phyloP scores from a whole-genome alignment of 2,888 invertebrate genomes.

The Eupithecia abbreviata region DNA sequence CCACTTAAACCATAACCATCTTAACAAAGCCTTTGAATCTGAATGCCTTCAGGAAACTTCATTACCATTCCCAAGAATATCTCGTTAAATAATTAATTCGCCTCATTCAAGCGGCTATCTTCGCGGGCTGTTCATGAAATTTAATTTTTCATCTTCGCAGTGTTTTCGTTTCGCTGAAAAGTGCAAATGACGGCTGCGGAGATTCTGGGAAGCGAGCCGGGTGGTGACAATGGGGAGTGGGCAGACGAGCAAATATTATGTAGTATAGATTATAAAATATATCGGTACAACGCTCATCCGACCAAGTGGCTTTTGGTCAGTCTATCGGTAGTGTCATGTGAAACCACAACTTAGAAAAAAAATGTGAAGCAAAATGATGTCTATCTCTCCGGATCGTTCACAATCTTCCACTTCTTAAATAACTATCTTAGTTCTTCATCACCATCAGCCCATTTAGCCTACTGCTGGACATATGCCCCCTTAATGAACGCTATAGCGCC shows the following conservation, averaged over 20 bases:
- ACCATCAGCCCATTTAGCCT: too few relatives aligned
- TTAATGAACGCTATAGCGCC: too few relatives aligned
- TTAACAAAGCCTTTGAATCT: constrained; percentile 28
- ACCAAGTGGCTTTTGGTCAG: not conserved
- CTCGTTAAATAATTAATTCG: constrained; percentile 41
- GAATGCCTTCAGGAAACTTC: constrained; percentile 23
- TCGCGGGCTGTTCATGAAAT: constrained; percentile 65
- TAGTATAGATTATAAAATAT: not conserved
- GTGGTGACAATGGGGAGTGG: constrained; percentile 51
- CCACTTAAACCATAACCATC: constrained; percentile 6
- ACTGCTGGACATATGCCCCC: too few relatives aligned
- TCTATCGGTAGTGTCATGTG: not conserved
- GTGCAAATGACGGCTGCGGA: constrained; percentile 77
- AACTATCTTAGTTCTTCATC: too few relatives aligned
- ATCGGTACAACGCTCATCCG: not conserved
- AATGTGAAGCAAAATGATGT: too few relatives aligned
- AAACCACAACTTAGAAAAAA: too few relatives aligned
- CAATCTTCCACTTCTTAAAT: too few relatives aligned
- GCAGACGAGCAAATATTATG: constrained; percentile 53
- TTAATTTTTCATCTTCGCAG: constrained; percentile 76
- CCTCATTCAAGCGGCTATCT: constrained; percentile 36
- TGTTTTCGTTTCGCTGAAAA: constrained; percentile 71
- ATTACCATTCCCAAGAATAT: constrained; percentile 33
- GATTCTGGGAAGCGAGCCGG: constrained; percentile 58
- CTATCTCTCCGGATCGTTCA: too few relatives aligned